Base-by-base conservation (phyloP, 2,797 vertebrate genomes). In the Delichon dasypus region DNA sequence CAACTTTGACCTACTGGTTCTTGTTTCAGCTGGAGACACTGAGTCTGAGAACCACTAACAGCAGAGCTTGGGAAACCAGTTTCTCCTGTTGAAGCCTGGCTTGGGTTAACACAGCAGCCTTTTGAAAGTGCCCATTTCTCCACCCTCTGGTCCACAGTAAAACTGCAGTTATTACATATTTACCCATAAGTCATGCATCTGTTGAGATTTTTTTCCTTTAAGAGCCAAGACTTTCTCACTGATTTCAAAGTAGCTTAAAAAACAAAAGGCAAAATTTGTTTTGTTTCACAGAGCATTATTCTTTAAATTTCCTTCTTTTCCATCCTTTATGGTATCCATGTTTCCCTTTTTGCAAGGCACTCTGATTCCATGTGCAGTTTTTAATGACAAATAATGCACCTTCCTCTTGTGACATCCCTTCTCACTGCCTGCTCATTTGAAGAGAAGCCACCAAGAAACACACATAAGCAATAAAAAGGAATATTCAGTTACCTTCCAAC, bases 81-180 rank as follows among this genome's bases (percentile, higher is more conserved):
- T 75, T 70, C 83, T 86, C 91, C 60, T 55, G 76, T 21, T 72
- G 55, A 65, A 89, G 51, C 16, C 26, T 38, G 22, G 54, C 23
- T 34, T 5, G 6, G 13, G 29, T 36, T 88, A 84, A 76, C 27
- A 78, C 4, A 87, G 47, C 25, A 78, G 47, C 27, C 47, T n/a
- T 82, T 86, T 57, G n/a, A 11, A 90, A 91, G 40, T 18, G 17
- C 1, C 23, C 27, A 48, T n/a, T 94, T 94, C 91, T 91, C 83
- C 85, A 88, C 82, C 76, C 58, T 51, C 83, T 84, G 66, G 76
- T 55, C 26, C 30, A 61, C 10, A 80, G 2, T 10, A 82, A 78
- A 95, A 91, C 51, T 95, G 80, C 95, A 95, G 18, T 38, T 72
- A n/a, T 29, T 74, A 74, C 36, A 67, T 30, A 71, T 53, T 55